phyloP scores from a whole-genome alignment of 2,888 invertebrate genomes.

The Agrochola lota region DNA sequence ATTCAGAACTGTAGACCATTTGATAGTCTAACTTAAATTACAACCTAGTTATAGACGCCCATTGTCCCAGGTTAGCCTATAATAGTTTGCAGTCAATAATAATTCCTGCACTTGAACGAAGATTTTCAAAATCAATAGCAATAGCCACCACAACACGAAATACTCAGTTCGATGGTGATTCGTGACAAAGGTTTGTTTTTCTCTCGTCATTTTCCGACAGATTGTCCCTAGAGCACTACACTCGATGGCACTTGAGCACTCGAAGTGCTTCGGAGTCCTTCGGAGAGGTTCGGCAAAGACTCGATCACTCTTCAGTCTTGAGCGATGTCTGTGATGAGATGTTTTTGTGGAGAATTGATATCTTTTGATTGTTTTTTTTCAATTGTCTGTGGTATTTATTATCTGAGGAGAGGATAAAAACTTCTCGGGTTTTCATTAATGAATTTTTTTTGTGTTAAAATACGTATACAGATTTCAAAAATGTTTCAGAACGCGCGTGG shows the following conservation, averaged over 20 bases:
- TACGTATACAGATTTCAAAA: neutral
- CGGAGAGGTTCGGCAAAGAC: conserved; percentile 65
- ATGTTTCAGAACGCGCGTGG: neutral
- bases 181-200: conserved; percentile 81
- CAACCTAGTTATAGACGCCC: neutral
- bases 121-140: conserved; percentile 10
- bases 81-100: neutral
- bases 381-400: neutral
- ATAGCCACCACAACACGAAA: conserved; percentile 56
- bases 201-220: conserved; percentile 84
- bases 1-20: no score
- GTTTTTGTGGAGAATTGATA: conserved; percentile 60
- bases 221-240: conserved; percentile 73
- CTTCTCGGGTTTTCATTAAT: neutral
- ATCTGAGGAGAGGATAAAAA: neutral
- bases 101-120: neutral
- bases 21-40: neutral
- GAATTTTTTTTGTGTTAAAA: neutral
- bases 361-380: conserved; percentile 30
- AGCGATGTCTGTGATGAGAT: conserved; percentile 52
- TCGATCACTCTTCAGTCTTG: conserved; percentile 65
- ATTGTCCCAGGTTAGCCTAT: neutral
- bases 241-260: conserved; percentile 68
- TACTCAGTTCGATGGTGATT: conserved; percentile 67
- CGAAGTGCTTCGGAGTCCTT: conserved; percentile 63